Conservation (phyloP, 1,140 invertebrate genomes). For the Drosophila carrolli region DNA sequence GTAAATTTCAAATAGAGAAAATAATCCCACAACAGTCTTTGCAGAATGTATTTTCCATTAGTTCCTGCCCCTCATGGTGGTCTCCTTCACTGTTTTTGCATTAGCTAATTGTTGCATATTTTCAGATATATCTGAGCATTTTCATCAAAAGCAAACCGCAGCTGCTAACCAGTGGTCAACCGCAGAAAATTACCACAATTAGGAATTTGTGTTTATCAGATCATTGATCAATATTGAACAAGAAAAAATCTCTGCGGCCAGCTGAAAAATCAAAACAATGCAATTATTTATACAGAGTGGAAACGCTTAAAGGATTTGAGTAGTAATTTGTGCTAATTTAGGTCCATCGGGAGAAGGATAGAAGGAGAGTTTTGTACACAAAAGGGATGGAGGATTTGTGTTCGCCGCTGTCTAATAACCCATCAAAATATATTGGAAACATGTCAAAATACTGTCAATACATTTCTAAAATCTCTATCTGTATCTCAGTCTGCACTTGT, state of each 20-base stretch:
- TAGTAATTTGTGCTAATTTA: slow-evolving; percentile 50
- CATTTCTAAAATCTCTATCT: slow-evolving; percentile 33
- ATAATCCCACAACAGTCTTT: no score
- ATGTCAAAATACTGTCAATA: slow-evolving; percentile 77
- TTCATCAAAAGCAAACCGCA: slow-evolving; percentile 40
- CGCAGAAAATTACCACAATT: slow-evolving; percentile 42
- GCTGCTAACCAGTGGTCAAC: slow-evolving; percentile 32
- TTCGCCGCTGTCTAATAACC: slow-evolving; percentile 49
- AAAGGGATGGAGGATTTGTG: slow-evolving; percentile 25
- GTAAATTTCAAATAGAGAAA: no score
- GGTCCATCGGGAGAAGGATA: slow-evolving; percentile 4
- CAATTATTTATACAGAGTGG: slow-evolving; percentile 25
- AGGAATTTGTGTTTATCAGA: slow-evolving; percentile 28
- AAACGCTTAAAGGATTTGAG: slow-evolving; percentile 37
- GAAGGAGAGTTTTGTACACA: slow-evolving; percentile 1
- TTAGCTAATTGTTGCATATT: slow-evolving; percentile 20
- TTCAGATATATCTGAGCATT: background rate
- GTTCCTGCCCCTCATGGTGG: slow-evolving; percentile 6
- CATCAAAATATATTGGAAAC: slow-evolving; percentile 63
- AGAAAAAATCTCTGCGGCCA: slow-evolving; percentile 18
- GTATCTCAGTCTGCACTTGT: slow-evolving; percentile 57
- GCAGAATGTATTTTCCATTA: no score
- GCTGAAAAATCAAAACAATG: slow-evolving; percentile 41
- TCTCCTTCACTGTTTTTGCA: slow-evolving; percentile 5
- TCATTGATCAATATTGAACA: slow-evolving; percentile 44